phyloP scores from a whole-genome alignment of 2,888 invertebrate species.

The Tipula unca region DNA sequence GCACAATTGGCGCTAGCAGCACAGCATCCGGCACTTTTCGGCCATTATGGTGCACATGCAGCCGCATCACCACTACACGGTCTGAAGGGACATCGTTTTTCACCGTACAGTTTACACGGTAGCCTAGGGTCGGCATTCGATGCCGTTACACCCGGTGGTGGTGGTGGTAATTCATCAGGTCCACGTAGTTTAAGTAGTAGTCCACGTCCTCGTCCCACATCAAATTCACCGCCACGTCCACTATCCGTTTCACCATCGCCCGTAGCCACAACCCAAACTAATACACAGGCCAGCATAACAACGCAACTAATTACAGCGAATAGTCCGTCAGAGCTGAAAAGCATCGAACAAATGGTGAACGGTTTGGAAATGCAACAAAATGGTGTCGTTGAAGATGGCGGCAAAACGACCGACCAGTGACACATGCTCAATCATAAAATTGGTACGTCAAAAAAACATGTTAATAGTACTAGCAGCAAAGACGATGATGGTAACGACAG shows the following conservation, averaged over 20 bases:
- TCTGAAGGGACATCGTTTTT: conserved; percentile 70
- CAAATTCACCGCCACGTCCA: conserved; percentile 41
- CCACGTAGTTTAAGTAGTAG: conserved; percentile 41
- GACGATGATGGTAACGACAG: conserved; percentile 33
- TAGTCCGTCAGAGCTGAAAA: conserved; percentile 70
- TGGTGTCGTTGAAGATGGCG: conserved; percentile 27
- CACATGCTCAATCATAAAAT: not conserved
- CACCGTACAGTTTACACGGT: conserved; percentile 80
- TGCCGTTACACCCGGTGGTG: conserved; percentile 66
- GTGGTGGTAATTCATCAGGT: conserved; percentile 31
- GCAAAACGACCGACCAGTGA: conserved; percentile 15
- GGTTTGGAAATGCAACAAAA: conserved; percentile 79
- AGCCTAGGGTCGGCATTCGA: conserved; percentile 78
- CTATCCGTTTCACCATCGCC: conserved; percentile 37
- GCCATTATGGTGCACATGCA: conserved; percentile 59
- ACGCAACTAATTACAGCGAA: conserved; percentile 35
- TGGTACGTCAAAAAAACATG: not conserved
- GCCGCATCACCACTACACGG: conserved; percentile 62
- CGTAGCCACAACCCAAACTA: conserved; percentile 35
- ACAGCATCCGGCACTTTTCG: conserved; percentile 71
- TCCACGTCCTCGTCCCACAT: conserved; percentile 38
- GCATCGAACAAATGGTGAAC: conserved; percentile 96
- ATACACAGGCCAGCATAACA: conserved; percentile 49
- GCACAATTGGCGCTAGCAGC: conserved; percentile 81
- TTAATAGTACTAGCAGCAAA: conserved; percentile 27